Base-by-base conservation (phyloP, 2,888 invertebrate genomes). In the Eupeodes luniger region DNA sequence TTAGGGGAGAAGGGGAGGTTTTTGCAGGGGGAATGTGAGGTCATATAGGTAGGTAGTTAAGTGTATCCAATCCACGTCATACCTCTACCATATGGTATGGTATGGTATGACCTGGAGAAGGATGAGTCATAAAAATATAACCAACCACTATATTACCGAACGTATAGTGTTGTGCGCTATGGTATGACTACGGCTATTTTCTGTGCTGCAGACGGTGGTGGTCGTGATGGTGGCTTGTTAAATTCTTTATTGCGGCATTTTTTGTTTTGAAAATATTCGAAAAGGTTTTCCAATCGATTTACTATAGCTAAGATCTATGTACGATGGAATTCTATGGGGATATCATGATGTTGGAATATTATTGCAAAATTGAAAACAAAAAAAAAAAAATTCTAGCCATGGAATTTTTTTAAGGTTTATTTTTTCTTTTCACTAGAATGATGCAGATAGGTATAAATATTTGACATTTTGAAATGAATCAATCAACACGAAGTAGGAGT, bases 191-290 rank as follows among this genome's bases (percentile, higher is more conserved):
- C 10, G 57, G 70, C 70, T 70, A 66, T 47, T 66, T 64, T 12
- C 36, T 55, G 61, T 75, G 81, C 47, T 49, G 27, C 66, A 47
- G 5, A 40, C 5, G 40, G 40, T 40, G 6, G 6, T 40, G 40
- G 40, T 40, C 40, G 40, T 44, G 19, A 64, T 81, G 81, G 74
- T 81, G 85, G 75, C 85, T 88, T 85, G 88, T 88, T 88, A 88
- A 88, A 88, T 88, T 85, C 88, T 88, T 88, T 88, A 88, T 88
- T 88, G 78, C 77, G 81, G 85, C 81, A 59, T 27, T 78, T 84
- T 81, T 55, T 75, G 77, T 74, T 81, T 34, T 27, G 49, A 67
- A 81, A 81, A 81, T 81, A 78, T 85, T 62, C 75, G 77, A 81
- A 78, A 69, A 67, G 66, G 84, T 66, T 75, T 81, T 74, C 67